Conservation (phyloP, 2,888 invertebrate genomes). For the Cryptus viduatorius region DNA sequence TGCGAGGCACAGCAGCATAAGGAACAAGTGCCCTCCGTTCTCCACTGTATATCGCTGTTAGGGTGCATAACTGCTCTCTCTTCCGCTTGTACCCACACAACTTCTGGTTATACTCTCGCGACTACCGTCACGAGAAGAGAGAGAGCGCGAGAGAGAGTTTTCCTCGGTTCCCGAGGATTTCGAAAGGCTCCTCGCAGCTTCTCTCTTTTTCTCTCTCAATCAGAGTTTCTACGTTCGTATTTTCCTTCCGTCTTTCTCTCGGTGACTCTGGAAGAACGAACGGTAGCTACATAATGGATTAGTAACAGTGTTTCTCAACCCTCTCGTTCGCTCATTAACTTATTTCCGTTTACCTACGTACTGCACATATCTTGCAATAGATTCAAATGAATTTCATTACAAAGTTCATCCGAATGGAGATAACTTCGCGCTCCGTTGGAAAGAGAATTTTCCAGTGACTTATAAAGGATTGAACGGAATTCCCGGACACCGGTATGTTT, state of each 20-base stretch:
- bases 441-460: background rate
- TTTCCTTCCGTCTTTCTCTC: slow-evolving; percentile 18
- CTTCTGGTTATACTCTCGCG: slow-evolving; percentile 34
- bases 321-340: background rate
- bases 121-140: background rate
- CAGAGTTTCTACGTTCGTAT: slow-evolving; percentile 23
- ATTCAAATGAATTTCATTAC: too few relatives aligned
- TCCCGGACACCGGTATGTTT: slow-evolving; percentile 16
- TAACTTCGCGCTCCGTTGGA: too few relatives aligned
- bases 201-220: slow-evolving; percentile 12
- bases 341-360: background rate
- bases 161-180: slow-evolving; percentile 22
- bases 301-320: slow-evolving; percentile 46
- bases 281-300: slow-evolving; percentile 46
- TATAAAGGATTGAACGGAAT: background rate
- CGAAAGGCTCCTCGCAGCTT: slow-evolving; percentile 4
- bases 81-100: background rate
- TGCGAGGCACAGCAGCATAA: slow-evolving; percentile 43
- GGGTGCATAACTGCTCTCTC: slow-evolving; percentile 26
- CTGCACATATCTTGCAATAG: too few relatives aligned
- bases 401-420: too few relatives aligned
- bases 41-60: slow-evolving; percentile 16
- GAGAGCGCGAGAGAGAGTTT: slow-evolving; percentile 8
- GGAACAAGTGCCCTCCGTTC: slow-evolving; percentile 41
- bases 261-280: slow-evolving; percentile 30